Percentiles rank a stretch among this genome's conserved stretches.
Evolutionary conservation across 2,113 vertebrate genomes (phyloP).

Genomic region (Calidris pugnax): DNA sequence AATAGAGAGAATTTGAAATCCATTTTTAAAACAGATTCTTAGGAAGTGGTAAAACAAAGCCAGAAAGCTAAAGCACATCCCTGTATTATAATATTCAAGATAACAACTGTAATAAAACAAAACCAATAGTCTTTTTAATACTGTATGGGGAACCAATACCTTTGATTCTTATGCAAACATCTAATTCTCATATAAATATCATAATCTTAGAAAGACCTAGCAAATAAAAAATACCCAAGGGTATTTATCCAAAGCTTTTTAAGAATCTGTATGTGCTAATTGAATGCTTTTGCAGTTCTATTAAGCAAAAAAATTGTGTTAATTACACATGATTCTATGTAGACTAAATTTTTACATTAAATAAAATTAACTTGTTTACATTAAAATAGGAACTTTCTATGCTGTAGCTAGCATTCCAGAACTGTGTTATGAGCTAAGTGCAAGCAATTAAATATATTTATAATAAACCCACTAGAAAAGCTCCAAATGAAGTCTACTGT

Average conservation of each 20-base stretch:
- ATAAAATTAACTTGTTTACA: neutral
- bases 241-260: neutral
- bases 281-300: neutral
- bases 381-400: neutral
- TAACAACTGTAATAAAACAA: neutral
- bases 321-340: neutral
- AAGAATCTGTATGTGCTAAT: neutral
- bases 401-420: neutral
- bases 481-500: neutral
- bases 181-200: neutral
- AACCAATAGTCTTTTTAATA: neutral
- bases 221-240: neutral
- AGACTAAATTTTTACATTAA: neutral
- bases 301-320: neutral
- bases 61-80: neutral
- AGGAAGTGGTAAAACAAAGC: neutral
- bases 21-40: neutral
- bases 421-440: neutral
- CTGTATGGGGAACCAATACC: neutral
- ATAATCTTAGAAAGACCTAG: constrained; percentile 9
- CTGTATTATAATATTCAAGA: neutral
- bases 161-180: constrained; percentile 37
- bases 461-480: neutral
- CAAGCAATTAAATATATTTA: neutral
- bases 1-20: neutral